Conservation (phyloP, 2,113 vertebrate genomes). For the Ardeotis arabs region DNA sequence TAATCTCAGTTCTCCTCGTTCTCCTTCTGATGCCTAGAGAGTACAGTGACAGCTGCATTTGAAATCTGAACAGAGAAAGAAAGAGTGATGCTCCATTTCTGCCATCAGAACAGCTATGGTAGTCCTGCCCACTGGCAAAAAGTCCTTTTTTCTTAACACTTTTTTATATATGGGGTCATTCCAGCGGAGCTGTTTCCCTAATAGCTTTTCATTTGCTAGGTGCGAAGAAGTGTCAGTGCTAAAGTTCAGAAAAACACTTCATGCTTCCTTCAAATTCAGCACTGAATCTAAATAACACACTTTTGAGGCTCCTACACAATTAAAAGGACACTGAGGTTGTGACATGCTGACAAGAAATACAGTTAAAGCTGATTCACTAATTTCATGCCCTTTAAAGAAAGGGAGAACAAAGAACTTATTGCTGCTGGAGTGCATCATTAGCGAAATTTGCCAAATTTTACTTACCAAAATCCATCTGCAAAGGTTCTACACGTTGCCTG, state of each 20-base stretch:
- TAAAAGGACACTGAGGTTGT: neutral
- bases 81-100: neutral
- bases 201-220: neutral
- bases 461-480: neutral
- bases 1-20: neutral
- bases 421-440: neutral
- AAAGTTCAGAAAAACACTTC: neutral
- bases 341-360: neutral
- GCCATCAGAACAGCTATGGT: neutral
- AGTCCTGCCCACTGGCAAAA: neutral
- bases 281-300: neutral
- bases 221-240: neutral
- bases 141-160: neutral
- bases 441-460: neutral
- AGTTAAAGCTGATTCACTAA: neutral
- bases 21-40: neutral
- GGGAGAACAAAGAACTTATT: neutral
- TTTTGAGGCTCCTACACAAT: neutral
- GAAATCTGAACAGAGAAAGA: neutral
- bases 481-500: neutral
- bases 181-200: neutral
- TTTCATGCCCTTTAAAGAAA: constrained; percentile 7
- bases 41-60: neutral
- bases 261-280: neutral
- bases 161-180: neutral